phyloP scores from a whole-genome alignment of 2,113 vertebrate species.

The Chloroceryle aenea region DNA sequence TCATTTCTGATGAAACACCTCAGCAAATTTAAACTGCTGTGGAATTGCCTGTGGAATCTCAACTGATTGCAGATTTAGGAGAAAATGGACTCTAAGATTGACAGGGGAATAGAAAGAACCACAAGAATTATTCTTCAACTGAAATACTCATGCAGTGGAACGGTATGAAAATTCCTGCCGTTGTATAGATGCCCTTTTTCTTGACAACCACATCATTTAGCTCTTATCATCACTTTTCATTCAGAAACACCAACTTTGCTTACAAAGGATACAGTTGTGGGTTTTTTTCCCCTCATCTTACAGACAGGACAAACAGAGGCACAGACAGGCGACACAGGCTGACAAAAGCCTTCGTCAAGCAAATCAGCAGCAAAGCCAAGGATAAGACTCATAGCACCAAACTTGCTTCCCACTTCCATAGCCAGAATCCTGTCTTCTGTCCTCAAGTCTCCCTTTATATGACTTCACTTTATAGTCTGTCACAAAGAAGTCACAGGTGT shows the following conservation, averaged over 20 bases:
- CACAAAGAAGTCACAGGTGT: neutral
- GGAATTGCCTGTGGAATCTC: neutral
- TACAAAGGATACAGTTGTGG: neutral
- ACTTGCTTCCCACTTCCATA: neutral
- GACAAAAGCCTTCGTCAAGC: neutral
- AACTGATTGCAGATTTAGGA: neutral
- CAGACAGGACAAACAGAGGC: neutral
- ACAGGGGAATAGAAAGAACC: neutral
- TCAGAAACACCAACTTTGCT: neutral
- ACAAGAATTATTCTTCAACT: neutral
- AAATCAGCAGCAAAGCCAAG: neutral
- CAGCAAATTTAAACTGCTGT: neutral
- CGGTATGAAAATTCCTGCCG: neutral
- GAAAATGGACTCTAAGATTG: neutral
- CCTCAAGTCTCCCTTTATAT: neutral
- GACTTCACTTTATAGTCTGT: neutral
- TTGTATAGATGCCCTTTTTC: neutral
- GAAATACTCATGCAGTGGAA: neutral
- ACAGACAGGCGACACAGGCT: neutral
- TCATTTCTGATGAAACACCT: neutral
- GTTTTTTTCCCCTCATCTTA: neutral
- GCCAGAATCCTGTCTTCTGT: neutral
- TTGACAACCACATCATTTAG: neutral
- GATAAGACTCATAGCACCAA: neutral
- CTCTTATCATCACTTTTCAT: neutral